Conservation (phyloP, 1,140 invertebrate genomes). For the Drosophila watanabei region DNA sequence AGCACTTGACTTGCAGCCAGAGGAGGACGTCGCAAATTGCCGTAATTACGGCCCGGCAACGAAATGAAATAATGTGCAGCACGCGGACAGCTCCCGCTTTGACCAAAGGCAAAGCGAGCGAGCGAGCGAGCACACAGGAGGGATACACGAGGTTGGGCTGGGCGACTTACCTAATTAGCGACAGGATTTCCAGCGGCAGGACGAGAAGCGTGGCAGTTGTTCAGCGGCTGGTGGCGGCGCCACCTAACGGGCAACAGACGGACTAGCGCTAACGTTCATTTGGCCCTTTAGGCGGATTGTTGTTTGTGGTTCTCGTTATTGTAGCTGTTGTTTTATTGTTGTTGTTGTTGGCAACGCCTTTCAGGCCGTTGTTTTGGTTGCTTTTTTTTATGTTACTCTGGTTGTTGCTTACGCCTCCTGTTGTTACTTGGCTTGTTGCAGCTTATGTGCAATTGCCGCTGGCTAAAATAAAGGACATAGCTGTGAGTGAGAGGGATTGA, state of each 20-base stretch:
- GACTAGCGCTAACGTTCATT: conserved; percentile 50
- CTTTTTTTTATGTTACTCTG: conserved; percentile 44
- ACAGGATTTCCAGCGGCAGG: conserved; percentile 71
- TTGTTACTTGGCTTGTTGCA: conserved; percentile 63
- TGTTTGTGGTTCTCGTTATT: conserved; percentile 27
- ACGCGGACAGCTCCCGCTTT: conserved; percentile 20
- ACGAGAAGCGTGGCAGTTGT: conserved; percentile 37
- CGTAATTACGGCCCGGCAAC: conserved; percentile 54
- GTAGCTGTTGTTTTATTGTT: conserved; percentile 4
- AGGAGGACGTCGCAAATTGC: conserved; percentile 51
- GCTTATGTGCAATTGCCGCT: conserved; percentile 70
- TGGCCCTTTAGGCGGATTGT: conserved; percentile 48
- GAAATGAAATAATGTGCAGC: conserved; percentile 69
- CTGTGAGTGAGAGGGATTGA: conserved; percentile 17
- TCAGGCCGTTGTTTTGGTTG: conserved; percentile 35
- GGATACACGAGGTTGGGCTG: conserved; percentile 2
- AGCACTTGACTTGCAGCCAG: conserved; percentile 41
- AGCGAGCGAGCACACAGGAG: background rate
- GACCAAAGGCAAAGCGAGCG: conserved; percentile 25
- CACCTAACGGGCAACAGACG: conserved; percentile 46
- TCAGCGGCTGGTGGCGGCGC: conserved; percentile 27
- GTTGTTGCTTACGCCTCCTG: conserved; percentile 15
- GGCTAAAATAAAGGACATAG: conserved; percentile 27
- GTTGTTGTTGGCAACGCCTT: conserved; percentile 52
- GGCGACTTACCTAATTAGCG: conserved; percentile 74